Evolutionary conservation across 2,888 invertebrate genomes (phyloP).

Genomic region (Vannuccia rotundouncinata): DNA sequence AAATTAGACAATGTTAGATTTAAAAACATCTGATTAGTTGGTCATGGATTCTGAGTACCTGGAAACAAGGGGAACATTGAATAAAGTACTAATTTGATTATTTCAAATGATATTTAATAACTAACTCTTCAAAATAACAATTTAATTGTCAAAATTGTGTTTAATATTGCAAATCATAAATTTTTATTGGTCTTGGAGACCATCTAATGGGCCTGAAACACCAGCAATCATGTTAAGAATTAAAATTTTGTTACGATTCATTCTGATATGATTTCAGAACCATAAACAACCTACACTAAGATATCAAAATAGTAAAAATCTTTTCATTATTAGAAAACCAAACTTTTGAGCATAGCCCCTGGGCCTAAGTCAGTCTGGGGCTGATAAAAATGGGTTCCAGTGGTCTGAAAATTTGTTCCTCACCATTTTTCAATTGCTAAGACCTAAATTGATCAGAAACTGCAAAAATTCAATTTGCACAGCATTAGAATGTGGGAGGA

Average conservation of each 20-base stretch:
- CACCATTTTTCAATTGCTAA: neutral
- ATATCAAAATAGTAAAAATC: neutral
- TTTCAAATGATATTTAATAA: neutral
- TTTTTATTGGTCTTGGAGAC: neutral
- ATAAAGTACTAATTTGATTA: neutral
- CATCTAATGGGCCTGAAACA: neutral
- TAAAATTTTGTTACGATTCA: neutral
- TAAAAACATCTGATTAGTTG: neutral
- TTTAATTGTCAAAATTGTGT: neutral
- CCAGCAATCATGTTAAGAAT: neutral
- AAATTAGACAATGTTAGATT: too few species aligned
- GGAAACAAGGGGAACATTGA: neutral
- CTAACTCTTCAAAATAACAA: neutral
- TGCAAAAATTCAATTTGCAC: neutral
- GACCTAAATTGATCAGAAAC: neutral
- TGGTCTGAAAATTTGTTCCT: neutral
- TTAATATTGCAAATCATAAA: neutral
- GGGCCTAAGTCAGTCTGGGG: neutral
- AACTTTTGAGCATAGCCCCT: neutral
- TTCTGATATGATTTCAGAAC: neutral
- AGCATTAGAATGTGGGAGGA: neutral
- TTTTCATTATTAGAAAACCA: neutral
- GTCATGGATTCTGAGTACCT: neutral
- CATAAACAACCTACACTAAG: neutral
- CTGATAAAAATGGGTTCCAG: neutral